A percentile compares a stretch with the other conserved stretches of the same genome.
Conservation (phyloP, 1,140 invertebrate genomes). For the Trichonephila inaurata region DNA sequence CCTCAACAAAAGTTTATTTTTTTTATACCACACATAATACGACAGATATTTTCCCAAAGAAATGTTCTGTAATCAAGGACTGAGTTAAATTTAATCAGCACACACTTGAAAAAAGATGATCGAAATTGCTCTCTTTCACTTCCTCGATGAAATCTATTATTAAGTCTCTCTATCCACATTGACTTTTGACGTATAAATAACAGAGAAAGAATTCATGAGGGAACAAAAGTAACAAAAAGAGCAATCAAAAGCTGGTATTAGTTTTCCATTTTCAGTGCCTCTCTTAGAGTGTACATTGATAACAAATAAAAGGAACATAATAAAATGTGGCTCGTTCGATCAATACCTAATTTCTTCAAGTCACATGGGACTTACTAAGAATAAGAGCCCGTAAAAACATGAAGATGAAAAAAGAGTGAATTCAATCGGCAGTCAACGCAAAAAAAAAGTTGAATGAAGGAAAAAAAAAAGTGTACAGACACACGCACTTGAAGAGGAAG, state of each 20-base stretch:
- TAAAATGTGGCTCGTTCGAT: slow-evolving; percentile 57
- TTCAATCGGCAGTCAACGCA: slow-evolving; percentile 53
- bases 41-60: neutral
- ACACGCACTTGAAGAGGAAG: neutral
- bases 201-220: slow-evolving; percentile 25
- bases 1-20: neutral
- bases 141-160: slow-evolving; percentile 37
- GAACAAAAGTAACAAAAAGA: slow-evolving; percentile 19
- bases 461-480: slow-evolving; percentile 12
- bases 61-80: neutral
- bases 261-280: slow-evolving; percentile 50
- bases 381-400: slow-evolving; percentile 31
- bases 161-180: slow-evolving; percentile 22
- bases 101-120: neutral
- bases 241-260: slow-evolving; percentile 50
- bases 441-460: neutral
- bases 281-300: slow-evolving; percentile 32
- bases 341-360: slow-evolving; percentile 69
- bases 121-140: neutral
- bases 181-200: slow-evolving; percentile 50
- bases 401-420: neutral
- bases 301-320: slow-evolving; percentile 45
- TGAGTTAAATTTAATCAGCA: slow-evolving; percentile 31
- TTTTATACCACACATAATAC: neutral
- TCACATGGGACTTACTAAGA: slow-evolving; percentile 39